These are phyloP conservation scores for Rotaria socialis DNA, from an alignment of 2,888 invertebrate genomes.

Conservation along the genomic window DNA sequence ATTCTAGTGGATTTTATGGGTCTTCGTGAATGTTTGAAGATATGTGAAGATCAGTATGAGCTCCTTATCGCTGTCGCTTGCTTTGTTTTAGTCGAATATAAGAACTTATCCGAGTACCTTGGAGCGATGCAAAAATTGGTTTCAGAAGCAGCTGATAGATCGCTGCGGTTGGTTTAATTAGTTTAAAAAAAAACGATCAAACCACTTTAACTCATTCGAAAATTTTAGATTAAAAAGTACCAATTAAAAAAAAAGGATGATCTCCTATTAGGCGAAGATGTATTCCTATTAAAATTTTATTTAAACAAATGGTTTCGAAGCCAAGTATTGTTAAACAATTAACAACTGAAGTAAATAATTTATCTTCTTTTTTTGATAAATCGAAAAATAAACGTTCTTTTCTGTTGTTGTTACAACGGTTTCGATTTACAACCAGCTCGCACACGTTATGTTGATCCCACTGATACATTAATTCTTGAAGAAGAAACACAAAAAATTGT, in stretches of 20 bases:
- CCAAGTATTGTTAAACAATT: conserved; percentile 85
- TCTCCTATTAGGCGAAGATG: conserved; percentile 73
- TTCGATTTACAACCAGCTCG: conserved; percentile 64
- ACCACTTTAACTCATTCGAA: no score
- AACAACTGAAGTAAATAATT: conserved; percentile 69
- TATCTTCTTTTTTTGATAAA: neutral
- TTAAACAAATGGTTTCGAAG: conserved; percentile 82
- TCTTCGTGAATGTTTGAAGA: no score
- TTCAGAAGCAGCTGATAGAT: conserved; percentile 60
- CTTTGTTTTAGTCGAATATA: no score
- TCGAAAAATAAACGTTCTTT: neutral
- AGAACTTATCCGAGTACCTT: conserved; percentile 65
- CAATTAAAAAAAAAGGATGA: conserved; percentile 63
- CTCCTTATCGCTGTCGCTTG: no score
- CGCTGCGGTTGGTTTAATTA: conserved; percentile 61
- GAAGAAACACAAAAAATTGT: conserved; percentile 82
- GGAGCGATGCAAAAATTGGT: conserved; percentile 68
- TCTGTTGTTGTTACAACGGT: conserved; percentile 63
- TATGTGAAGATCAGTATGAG: no score
- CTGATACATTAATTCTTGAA: conserved; percentile 78
- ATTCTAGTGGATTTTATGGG: no score
- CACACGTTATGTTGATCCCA: conserved; percentile 71
- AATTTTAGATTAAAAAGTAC: conserved; percentile 51
- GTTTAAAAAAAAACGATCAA: neutral
- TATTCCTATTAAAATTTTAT: conserved; percentile 82